Conservation (phyloP, 2,888 invertebrate genomes). For the Parnassius apollo region DNA sequence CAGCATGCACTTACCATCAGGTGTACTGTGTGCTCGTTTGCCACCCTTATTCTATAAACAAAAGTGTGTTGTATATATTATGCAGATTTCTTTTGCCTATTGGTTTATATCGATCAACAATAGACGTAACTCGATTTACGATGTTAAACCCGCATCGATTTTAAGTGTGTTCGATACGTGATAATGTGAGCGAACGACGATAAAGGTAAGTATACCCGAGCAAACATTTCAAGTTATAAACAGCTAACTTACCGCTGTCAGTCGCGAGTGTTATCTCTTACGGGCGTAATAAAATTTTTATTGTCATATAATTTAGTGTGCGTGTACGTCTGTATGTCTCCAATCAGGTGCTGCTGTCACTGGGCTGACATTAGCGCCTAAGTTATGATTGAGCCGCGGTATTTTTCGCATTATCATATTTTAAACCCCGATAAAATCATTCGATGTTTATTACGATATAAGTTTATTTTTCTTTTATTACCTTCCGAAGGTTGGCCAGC, state of each 20-base stretch:
- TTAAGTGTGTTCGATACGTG: conserved; percentile 20
- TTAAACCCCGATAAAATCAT: conserved; percentile 63
- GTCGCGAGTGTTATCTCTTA: conserved; percentile 37
- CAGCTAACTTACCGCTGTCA: conserved; percentile 16
- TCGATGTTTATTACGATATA: conserved; percentile 52
- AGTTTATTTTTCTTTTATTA: conserved; percentile 44
- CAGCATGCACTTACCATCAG: too few species aligned
- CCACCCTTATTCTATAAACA: too few species aligned
- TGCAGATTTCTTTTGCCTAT: conserved; percentile 12
- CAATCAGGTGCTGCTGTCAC: conserved; percentile 57
- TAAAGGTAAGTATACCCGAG: conserved; percentile 31
- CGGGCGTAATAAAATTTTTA: conserved; percentile 59
- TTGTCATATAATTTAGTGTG: conserved; percentile 55
- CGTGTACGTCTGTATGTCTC: conserved; percentile 37
- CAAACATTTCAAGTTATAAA: conserved; percentile 23
- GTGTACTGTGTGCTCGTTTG: too few species aligned
- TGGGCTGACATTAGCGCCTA: conserved; percentile 60
- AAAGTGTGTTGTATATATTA: neutral
- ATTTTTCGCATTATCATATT: conserved; percentile 63
- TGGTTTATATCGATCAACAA: conserved; percentile 30
- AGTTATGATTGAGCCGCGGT: conserved; percentile 70
- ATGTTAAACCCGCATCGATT: conserved; percentile 27
- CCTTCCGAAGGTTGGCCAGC: conserved; percentile 33
- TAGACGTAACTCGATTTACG: conserved; percentile 29
- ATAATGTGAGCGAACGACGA: conserved; percentile 38